Conservation (phyloP, 2,113 vertebrate genomes). For the Leucosticte australis region DNA sequence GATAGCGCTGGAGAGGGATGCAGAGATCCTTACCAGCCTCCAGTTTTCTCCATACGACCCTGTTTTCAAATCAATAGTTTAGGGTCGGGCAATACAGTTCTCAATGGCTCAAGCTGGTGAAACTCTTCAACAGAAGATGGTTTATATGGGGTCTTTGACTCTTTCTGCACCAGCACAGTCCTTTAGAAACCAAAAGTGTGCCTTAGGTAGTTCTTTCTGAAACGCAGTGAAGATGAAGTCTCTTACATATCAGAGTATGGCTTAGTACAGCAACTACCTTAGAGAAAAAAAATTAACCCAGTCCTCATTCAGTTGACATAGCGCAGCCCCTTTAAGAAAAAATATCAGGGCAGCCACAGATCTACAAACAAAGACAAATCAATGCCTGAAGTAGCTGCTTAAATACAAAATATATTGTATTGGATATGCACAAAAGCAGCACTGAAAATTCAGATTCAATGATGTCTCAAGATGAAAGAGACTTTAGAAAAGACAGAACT, state of each 20-base stretch:
- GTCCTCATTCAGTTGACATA: not conserved
- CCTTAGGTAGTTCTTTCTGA: not conserved
- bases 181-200: not conserved
- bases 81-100: not conserved
- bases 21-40: not conserved
- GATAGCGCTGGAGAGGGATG: not conserved
- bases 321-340: not conserved
- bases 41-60: not conserved
- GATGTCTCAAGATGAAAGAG: not conserved
- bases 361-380: not conserved
- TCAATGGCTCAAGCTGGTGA: rapidly evolving
- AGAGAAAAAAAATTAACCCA: not conserved
- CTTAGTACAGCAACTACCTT: not conserved
- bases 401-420: not conserved
- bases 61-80: not conserved
- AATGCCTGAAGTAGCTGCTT: not conserved
- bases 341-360: not conserved
- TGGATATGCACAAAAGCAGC: not conserved
- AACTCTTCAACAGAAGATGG: not conserved
- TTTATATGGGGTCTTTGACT: not conserved
- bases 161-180: not conserved
- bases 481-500: not conserved
- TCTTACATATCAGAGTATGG: not conserved
- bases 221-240: not conserved
- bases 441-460: not conserved